Base-by-base conservation (phyloP, 2,113 vertebrate species). In the Brienomyrus brachyistius region DNA sequence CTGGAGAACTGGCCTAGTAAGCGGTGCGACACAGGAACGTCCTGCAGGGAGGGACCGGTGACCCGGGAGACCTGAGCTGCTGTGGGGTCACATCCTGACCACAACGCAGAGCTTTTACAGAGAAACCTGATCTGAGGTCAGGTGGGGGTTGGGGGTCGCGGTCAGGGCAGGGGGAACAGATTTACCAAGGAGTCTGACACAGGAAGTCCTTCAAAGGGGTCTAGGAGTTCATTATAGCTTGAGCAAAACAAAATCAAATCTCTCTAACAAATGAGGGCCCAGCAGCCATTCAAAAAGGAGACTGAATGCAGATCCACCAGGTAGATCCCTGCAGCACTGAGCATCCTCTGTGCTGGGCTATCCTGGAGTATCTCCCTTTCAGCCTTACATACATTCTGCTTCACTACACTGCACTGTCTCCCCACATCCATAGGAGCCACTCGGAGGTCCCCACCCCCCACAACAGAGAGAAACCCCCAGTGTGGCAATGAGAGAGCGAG, bases 401-500 rank as follows among this genome's bases (percentile, higher is more conserved):
- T 47, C 40, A 11, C 10, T 87, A 47, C 83, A 85, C 45, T 31
- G 83, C 83, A 31, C 45, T 0, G 45, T 54, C 85, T 54, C 19
- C 50, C n/a, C 13, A n/a, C 51, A 19, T 56, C 31, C 31, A 87
- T 5, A 40, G n/a, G 27, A 54, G 51, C 31, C 85, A 35, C n/a
- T 74, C 7, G 5, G 19, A 59, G 27, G 31, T 59, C 43, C 15
- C 59, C 48, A 10, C 13, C 82, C 82, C 11, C 6, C 66, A 52
- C 52, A 45, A 43, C 23, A 66, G 50, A 47, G 40, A 86, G 85
- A 47, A 52, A 43, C 90, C 43, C 82, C 86, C 88, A 62, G 86
- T 11, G 43, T 85, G 91, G 87, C 85, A 91, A 90, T 89, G 90
- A 92, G 94, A 94, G 93, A 95, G 94, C 94, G 93, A 80, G 90